phyloP scores from a whole-genome alignment of 1,140 invertebrate species.

The Heliconius nattereri region DNA sequence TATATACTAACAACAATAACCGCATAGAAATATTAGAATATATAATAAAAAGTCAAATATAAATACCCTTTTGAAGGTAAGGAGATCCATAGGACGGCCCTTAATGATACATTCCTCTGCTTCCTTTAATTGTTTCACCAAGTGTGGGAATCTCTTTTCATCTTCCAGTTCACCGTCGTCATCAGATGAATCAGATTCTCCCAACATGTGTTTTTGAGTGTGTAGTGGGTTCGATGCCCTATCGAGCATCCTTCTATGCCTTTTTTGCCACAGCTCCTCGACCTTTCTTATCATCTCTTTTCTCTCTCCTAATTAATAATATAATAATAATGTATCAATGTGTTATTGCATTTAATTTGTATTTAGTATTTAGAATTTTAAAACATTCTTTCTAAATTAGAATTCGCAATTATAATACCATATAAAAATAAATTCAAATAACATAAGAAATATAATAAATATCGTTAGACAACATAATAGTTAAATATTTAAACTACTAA shows the following conservation, averaged over 20 bases:
- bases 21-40: not conserved
- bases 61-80: slow-evolving; percentile 85
- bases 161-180: slow-evolving; percentile 68
- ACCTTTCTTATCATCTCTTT: slow-evolving; percentile 88
- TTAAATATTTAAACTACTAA: slow-evolving; percentile 25
- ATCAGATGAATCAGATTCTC: slow-evolving; percentile 48
- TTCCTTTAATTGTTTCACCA: slow-evolving; percentile 82
- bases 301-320: slow-evolving; percentile 83
- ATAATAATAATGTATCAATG: not conserved
- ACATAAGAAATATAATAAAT: not conserved
- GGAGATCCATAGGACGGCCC: slow-evolving; percentile 91
- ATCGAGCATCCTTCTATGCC: slow-evolving; percentile 76
- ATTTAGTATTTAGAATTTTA: too few relatives aligned
- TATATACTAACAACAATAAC: too few relatives aligned
- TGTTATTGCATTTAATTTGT: too few relatives aligned
- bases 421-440: not conserved
- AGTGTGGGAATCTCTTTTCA: slow-evolving; percentile 39
- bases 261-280: slow-evolving; percentile 88
- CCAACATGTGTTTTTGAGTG: slow-evolving; percentile 53
- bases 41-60: not conserved
- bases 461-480: too few relatives aligned
- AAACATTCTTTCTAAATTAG: too few relatives aligned
- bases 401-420: not conserved
- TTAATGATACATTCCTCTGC: slow-evolving; percentile 90
- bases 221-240: slow-evolving; percentile 81